phyloP scores from a whole-genome alignment of 2,888 invertebrate species.

The Pecten maximus region DNA sequence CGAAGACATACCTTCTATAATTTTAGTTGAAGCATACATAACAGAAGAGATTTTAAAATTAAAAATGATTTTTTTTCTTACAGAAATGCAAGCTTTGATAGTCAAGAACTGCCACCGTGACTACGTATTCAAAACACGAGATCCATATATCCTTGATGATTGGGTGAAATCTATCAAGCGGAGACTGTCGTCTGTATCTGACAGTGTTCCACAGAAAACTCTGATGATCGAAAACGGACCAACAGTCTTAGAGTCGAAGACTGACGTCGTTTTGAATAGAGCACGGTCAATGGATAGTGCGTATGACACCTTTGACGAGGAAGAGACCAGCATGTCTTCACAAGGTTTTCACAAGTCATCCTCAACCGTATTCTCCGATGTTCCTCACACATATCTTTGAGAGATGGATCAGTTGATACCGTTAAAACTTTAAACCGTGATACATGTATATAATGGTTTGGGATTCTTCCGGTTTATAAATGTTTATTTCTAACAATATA shows the following conservation, averaged over 20 bases:
- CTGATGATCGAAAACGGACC: neutral
- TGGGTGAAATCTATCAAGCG: neutral
- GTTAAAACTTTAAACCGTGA: no score
- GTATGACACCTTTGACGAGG: neutral
- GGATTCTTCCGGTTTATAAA: no score
- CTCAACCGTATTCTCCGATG: neutral
- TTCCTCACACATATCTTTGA: neutral
- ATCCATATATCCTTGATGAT: neutral
- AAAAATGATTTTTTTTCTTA: neutral
- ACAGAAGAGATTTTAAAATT: no score
- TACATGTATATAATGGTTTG: no score
- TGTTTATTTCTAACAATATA: no score
- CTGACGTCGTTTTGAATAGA: neutral
- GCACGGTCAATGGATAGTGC: neutral
- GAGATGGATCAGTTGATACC: no score
- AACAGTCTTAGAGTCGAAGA: neutral
- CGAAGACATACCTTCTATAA: no score
- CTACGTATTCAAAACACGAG: neutral
- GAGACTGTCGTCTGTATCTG: neutral
- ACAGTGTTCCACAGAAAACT: neutral
- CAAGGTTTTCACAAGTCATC: neutral
- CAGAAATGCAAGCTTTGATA: conserved; percentile 1
- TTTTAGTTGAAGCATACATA: no score
- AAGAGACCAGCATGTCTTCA: neutral
- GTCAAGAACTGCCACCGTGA: neutral